These are phyloP conservation scores for Blastobasis adustella DNA, from an alignment of 2,888 invertebrate species.

Conservation along the genomic window DNA sequence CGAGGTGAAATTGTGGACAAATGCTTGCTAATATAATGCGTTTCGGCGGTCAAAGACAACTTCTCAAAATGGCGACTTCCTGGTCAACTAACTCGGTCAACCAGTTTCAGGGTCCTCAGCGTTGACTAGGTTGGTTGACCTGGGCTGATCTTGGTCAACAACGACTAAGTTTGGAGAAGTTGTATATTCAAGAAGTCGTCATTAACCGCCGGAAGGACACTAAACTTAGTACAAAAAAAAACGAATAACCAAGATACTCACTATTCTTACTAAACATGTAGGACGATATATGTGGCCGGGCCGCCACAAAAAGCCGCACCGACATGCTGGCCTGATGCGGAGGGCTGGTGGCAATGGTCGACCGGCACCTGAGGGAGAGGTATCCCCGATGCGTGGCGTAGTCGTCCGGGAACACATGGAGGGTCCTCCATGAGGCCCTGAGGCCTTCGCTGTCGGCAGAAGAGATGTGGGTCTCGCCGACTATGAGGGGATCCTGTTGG, in stretches of 20 bases:
- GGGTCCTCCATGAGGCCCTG: constrained; percentile 58
- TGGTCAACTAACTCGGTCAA: not conserved
- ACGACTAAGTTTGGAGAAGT: too few relatives aligned
- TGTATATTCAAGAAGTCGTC: not conserved
- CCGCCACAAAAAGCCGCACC: constrained; percentile 57
- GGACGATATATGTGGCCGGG: constrained; percentile 60
- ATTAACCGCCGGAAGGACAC: not conserved
- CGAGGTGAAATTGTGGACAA: too few relatives aligned
- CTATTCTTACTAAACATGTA: constrained; percentile 71
- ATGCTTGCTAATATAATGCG: too few relatives aligned
- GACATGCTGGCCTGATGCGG: constrained; percentile 58
- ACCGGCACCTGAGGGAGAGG: constrained; percentile 55
- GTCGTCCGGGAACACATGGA: constrained; percentile 60
- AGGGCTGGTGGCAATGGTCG: constrained; percentile 51
- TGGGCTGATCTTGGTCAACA: too few relatives aligned
- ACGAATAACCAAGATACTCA: constrained; percentile 34
- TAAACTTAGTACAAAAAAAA: not conserved
- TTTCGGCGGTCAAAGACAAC: too few relatives aligned
- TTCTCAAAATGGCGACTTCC: not conserved
- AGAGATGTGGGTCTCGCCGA: constrained; percentile 52
- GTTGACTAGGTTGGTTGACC: too few relatives aligned
- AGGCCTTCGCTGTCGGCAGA: constrained; percentile 60
- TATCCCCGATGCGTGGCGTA: constrained; percentile 59
- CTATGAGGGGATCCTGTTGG: constrained; percentile 55
- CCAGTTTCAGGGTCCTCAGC: too few relatives aligned